Evolutionary conservation across 2,113 vertebrate species (phyloP).

Genomic region (Phylloscopus whistleri): DNA sequence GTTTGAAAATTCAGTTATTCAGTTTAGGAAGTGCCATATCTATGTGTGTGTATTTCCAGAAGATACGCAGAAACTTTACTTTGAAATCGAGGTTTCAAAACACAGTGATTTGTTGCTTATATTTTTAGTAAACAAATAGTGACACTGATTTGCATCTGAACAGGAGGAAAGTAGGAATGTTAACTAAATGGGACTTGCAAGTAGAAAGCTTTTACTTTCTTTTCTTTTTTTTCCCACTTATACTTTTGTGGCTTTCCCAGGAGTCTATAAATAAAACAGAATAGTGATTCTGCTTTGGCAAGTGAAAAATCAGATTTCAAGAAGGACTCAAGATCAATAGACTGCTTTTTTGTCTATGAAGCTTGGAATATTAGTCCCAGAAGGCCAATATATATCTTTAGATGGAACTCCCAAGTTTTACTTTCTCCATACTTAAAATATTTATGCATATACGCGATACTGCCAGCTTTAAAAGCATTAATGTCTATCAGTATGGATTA

Average conservation of each 20-base stretch:
- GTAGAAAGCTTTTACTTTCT: background rate
- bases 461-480: background rate
- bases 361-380: conserved; percentile 24
- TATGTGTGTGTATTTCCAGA: background rate
- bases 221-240: background rate
- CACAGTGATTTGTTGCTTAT: background rate
- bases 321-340: conserved; percentile 1
- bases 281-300: background rate
- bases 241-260: background rate
- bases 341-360: background rate
- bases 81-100: background rate
- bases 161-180: background rate
- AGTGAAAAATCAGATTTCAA: conserved; percentile 34
- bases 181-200: background rate
- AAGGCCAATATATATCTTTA: conserved; percentile 17
- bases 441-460: background rate
- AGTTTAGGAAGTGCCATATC: background rate
- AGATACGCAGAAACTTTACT: background rate
- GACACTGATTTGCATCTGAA: background rate
- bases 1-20: background rate
- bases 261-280: conserved; percentile 44
- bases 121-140: background rate
- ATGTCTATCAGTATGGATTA: background rate
- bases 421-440: conserved; percentile 10
- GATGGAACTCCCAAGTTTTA: background rate